Conservation (phyloP, 2,888 invertebrate species). For the Xestia xanthographa region DNA sequence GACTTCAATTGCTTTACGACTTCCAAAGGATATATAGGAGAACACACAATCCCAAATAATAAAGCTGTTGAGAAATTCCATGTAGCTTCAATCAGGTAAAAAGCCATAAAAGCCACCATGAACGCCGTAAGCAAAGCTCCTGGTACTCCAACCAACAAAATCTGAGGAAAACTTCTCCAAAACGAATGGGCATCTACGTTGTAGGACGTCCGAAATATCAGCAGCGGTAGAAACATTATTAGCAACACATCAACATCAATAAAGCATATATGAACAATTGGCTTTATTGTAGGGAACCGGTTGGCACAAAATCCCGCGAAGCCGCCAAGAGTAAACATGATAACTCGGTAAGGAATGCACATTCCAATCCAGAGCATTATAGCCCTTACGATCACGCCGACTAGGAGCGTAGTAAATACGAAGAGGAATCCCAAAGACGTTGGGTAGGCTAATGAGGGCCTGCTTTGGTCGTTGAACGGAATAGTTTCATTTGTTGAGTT, state of each 20-base stretch:
- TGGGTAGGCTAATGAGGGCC: slow-evolving; percentile 80
- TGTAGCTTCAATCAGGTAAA: slow-evolving; percentile 79
- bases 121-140: slow-evolving; percentile 81
- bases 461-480: slow-evolving; percentile 67
- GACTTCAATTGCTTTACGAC: slow-evolving; percentile 82
- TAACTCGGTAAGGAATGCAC: slow-evolving; percentile 81
- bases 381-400: slow-evolving; percentile 81
- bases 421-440: slow-evolving; percentile 79
- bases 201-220: slow-evolving; percentile 85
- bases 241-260: slow-evolving; percentile 80
- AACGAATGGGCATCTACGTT: slow-evolving; percentile 84
- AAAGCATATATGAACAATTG: slow-evolving; percentile 81
- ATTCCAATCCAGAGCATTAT: slow-evolving; percentile 80
- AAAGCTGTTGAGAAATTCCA: slow-evolving; percentile 82
- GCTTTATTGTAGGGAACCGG: slow-evolving; percentile 77
- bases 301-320: slow-evolving; percentile 81
- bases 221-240: slow-evolving; percentile 78
- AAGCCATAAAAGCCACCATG: slow-evolving; percentile 83
- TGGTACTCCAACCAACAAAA: slow-evolving; percentile 81
- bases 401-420: slow-evolving; percentile 77
- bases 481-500: slow-evolving; percentile 36
- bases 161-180: slow-evolving; percentile 83
- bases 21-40: slow-evolving; percentile 86
- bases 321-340: slow-evolving; percentile 85
- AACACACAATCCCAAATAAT: slow-evolving; percentile 83